These are phyloP conservation scores for Stegodyphus dumicola DNA, from an alignment of 1,140 invertebrate genomes.

Conservation along the genomic window DNA sequence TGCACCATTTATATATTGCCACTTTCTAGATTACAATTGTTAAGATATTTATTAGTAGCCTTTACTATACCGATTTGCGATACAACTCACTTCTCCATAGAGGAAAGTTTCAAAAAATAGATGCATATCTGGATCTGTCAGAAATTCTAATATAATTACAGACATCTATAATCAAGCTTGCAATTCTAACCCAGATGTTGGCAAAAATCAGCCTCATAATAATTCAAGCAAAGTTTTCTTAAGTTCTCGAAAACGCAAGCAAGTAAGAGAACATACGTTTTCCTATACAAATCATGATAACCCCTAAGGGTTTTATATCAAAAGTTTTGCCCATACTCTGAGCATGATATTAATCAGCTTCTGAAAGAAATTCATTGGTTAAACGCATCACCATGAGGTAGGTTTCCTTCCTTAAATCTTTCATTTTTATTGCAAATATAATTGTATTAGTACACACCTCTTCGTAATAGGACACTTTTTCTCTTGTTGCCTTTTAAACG, in stretches of 20 bases:
- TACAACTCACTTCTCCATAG: not conserved
- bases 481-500: not conserved
- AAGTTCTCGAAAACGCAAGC: not conserved
- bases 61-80: not conserved
- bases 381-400: not conserved
- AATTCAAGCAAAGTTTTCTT: not conserved
- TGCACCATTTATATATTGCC: not conserved
- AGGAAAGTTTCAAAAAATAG: not conserved
- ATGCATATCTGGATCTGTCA: not conserved
- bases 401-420: not conserved
- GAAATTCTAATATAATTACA: not conserved
- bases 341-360: not conserved
- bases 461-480: not conserved
- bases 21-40: not conserved
- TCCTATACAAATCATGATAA: not conserved
- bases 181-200: not conserved
- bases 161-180: not conserved
- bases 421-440: not conserved
- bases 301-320: not conserved
- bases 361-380: not conserved
- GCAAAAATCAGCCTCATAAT: not conserved
- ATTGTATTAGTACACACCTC: not conserved
- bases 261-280: not conserved
- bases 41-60: not conserved
- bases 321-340: not conserved